Evolutionary conservation across 2,888 invertebrate species (phyloP).

Genomic region (Crepidodera aurea): DNA sequence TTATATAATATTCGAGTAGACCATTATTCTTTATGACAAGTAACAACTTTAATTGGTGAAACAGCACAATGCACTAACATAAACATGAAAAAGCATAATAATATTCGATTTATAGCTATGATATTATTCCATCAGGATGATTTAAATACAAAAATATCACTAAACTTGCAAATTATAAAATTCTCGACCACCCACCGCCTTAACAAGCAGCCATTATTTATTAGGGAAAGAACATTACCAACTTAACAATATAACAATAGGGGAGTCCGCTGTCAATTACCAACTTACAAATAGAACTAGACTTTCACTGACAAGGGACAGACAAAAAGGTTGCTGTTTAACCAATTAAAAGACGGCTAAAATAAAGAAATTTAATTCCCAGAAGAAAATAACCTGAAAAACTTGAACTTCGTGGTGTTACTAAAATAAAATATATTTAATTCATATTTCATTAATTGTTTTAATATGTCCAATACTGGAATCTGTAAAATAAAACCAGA

Average conservation of each 20-base stretch:
- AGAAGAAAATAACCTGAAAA: too few species aligned
- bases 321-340: too few species aligned
- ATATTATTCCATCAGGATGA: constrained; percentile 21
- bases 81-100: constrained; percentile 23
- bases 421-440: too few species aligned
- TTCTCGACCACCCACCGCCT: constrained; percentile 60
- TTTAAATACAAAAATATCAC: constrained; percentile 51
- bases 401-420: too few species aligned
- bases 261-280: not conserved
- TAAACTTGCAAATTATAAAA: constrained; percentile 53
- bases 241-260: constrained; percentile 8
- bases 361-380: too few species aligned
- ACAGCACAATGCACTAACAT: constrained; percentile 21
- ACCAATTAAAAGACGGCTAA: too few species aligned
- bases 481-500: constrained; percentile 21
- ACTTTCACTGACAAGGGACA: too few species aligned
- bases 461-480: constrained; percentile 11
- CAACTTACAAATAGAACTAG: too few species aligned
- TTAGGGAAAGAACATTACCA: constrained; percentile 27
- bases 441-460: too few species aligned
- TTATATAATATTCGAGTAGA: constrained; percentile 34
- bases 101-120: constrained; percentile 21
- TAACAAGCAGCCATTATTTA: constrained; percentile 59
- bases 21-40: constrained; percentile 31
- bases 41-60: constrained; percentile 14